phyloP scores from a whole-genome alignment of 2,797 vertebrate genomes.

The Coranthus polyacanthus region DNA sequence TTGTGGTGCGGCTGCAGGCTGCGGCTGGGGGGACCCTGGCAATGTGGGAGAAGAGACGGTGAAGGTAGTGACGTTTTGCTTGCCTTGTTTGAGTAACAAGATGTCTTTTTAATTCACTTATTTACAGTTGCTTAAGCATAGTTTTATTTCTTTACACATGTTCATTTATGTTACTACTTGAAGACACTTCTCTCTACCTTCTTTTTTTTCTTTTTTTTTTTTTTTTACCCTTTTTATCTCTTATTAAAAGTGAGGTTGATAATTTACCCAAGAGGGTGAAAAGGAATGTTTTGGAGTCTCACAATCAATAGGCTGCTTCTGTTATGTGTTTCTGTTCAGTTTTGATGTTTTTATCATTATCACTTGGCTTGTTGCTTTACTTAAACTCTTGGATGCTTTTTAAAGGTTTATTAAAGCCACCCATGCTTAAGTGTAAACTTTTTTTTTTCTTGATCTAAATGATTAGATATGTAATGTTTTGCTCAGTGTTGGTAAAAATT shows the following conservation, averaged over 20 bases:
- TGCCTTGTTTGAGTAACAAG: slow-evolving; percentile 83
- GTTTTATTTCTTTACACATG: slow-evolving; percentile 9
- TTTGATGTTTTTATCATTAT: slow-evolving; percentile 39
- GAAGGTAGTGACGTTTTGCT: slow-evolving; percentile 84
- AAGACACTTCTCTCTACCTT: slow-evolving; percentile 45
- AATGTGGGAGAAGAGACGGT: slow-evolving; percentile 80
- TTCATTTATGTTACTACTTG: slow-evolving; percentile 48
- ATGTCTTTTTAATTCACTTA: slow-evolving; percentile 61
- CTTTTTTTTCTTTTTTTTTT: slow-evolving; percentile 1
- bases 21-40: slow-evolving; percentile 78
- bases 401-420: slow-evolving; percentile 42
- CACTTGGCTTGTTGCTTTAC: slow-evolving; percentile 42
- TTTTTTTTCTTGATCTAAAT: slow-evolving; percentile 18
- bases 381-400: slow-evolving; percentile 39
- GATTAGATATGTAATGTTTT: slow-evolving; percentile 24
- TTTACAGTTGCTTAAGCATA: slow-evolving; percentile 42
- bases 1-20: slow-evolving; percentile 83
- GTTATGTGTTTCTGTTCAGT: slow-evolving; percentile 44
- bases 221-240: slow-evolving; percentile 1
- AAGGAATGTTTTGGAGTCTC: slow-evolving; percentile 55
- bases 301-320: slow-evolving; percentile 80
- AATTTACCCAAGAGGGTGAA: slow-evolving; percentile 54
- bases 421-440: slow-evolving; percentile 20
- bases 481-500: slow-evolving; percentile 22
- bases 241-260: slow-evolving; percentile 40